Evolutionary conservation across 2,888 invertebrate genomes (phyloP), one percentile per base, ranked within the genome.

Genomic region (Neoscelio sp.): DNA sequence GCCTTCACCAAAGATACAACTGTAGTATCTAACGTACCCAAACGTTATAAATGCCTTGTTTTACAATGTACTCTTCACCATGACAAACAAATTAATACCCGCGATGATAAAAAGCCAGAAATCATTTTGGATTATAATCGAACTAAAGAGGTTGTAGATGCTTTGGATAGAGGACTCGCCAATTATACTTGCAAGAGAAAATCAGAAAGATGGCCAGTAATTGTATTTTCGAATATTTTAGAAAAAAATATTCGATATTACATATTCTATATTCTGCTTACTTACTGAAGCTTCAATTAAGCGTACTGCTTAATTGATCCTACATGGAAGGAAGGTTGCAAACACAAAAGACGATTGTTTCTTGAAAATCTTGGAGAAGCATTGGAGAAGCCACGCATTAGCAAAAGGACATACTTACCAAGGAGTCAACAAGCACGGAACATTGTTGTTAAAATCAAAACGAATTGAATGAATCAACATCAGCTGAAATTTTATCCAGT

Each of bases 141-240:
- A 6, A 54, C 58, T 7, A 44, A 26, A 12, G 44, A 42, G 38
- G 30, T 30, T 18, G 30, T 30, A 18, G 58, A 58, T 58, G 56
- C 23, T n/a, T 38, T 58, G 20, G 56, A 58, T 3, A 38, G 56
- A 20, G 56, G 38, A 26, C 20, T 56, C 13, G 56, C 12, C 26
- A 56, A 56, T 40, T 58, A 58, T 28, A 42, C 42, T 20, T 58
- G 42, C 13, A 58, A 42, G 13, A 40, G 58, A 17, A 58, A 38
- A 42, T 35, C 42, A 4, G 42, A 42, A 23, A 26, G 42, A 28
- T 58, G 58, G 58, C 58, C 54, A 54, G 6, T 54, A 38, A 38
- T 54, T 23, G 38, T 56, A n/a, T 38, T 56, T 40, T 20, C 2
- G 0, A 56, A 56, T 12, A 56, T 56, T 1, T 18, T 56, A 20